Evolutionary conservation across 2,888 invertebrate species (phyloP).

Genomic region (Acanthosepion pharaonis): DNA sequence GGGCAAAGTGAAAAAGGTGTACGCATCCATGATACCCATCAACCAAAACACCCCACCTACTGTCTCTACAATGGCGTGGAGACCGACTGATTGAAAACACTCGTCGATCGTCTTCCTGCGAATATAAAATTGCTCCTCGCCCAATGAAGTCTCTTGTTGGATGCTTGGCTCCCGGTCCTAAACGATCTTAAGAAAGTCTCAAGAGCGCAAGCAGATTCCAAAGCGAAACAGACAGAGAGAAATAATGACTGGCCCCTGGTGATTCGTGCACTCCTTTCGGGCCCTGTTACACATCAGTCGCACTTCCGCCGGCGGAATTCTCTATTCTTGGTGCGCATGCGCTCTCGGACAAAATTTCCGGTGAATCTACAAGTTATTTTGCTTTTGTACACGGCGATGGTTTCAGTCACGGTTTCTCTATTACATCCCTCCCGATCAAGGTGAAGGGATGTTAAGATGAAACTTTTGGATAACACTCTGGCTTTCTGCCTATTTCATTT

Average conservation of each 20-base stretch:
- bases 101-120: neutral
- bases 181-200: neutral
- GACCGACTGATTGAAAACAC: constrained; percentile 9
- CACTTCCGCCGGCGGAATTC: neutral
- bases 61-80: neutral
- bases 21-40: too few species aligned
- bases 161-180: neutral
- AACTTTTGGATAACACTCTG: constrained; percentile 33
- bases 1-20: neutral
- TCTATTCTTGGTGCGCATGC: constrained; percentile 7
- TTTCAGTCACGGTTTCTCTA: constrained; percentile 10
- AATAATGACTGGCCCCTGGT: constrained; percentile 33
- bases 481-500: constrained; percentile 6
- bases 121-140: constrained; percentile 2
- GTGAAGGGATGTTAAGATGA: neutral
- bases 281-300: neutral
- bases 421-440: neutral
- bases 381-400: neutral
- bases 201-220: neutral
- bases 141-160: constrained; percentile 33
- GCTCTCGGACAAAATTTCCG: neutral
- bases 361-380: constrained; percentile 33
- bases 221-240: neutral
- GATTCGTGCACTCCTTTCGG: neutral
- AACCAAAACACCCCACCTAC: neutral